Evolutionary conservation across 2,113 vertebrate species (phyloP).

Genomic region (Pangasianodon hypophthalmus): DNA sequence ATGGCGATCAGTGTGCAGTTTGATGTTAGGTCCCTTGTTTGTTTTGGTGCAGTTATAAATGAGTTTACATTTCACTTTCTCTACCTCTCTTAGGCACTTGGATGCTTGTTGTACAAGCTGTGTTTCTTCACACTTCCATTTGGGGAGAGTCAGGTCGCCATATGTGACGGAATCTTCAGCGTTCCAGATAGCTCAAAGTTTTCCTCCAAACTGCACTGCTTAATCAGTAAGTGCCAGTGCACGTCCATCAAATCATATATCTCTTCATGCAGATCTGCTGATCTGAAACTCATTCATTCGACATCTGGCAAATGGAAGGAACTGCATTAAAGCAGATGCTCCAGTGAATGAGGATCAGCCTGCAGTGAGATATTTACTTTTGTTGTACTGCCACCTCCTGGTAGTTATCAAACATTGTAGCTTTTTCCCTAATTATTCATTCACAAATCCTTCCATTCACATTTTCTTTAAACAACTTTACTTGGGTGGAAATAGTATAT

Average conservation of each 20-base stretch:
- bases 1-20: background rate
- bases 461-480: background rate
- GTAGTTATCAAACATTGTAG: slow-evolving; percentile 2
- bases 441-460: slow-evolving; percentile 11
- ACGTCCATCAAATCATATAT: background rate
- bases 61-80: slow-evolving; percentile 25
- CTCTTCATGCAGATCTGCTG: background rate
- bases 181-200: slow-evolving; percentile 93
- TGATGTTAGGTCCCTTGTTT: background rate
- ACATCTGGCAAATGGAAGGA: background rate
- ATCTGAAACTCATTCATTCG: background rate
- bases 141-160: slow-evolving; percentile 98
- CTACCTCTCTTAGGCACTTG: slow-evolving; percentile 82
- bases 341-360: background rate
- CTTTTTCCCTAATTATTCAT: background rate
- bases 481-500: background rate
- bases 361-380: slow-evolving; percentile 1
- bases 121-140: slow-evolving; percentile 98
- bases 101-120: slow-evolving; percentile 98
- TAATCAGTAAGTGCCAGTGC: slow-evolving; percentile 86
- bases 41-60: slow-evolving; percentile 3
- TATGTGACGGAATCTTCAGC: slow-evolving; percentile 94
- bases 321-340: background rate
- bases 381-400: slow-evolving; percentile 63
- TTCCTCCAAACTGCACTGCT: slow-evolving; percentile 85